Evolutionary conservation across 2,797 vertebrate species (phyloP), one percentile per base, ranked within the genome.

Genomic region (Typhlichthys subterraneus): DNA sequence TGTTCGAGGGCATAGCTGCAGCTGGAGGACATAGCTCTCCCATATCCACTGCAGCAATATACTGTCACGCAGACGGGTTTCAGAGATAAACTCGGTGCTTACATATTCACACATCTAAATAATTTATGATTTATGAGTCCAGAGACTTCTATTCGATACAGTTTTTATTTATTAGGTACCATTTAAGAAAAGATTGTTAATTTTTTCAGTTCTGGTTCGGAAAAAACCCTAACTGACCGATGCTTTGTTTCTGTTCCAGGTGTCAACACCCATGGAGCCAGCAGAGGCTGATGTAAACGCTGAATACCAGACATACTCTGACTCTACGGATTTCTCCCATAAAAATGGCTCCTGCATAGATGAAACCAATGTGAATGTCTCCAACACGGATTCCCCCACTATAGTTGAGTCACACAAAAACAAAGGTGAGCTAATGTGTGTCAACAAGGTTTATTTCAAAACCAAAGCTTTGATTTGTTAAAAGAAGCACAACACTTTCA

Each of bases 191-290:
- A 79, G 80, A 69, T 65, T 61, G 61, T 15, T 12, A n/a, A 48
- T 48, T 58, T 51, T 63, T 68, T 7, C 10, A 31, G 59, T 14
- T 42, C 45, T 29, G 19, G 65, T 55, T 53, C 59, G 11, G 42
- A 56, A 57, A 82, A 80, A 63, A 64, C 14, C 29, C 19, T 59
- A 72, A 63, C 13, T 65, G 33, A 76, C 60, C 60, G 15, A 61
- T 10, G 51, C 15, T 59, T 58, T 76, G 59, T 76, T 55, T 59
- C 53, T 67, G 76, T 71, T 80, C 53, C 90, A 99, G 98, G 97
- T 99, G 85, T 94, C 94, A 58, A 91, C 93, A 61, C 90, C 96
- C 2, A 90, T 94, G 84, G 94, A 95, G 85, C 93, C 96, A 93
- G 94, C 88, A 29, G 94, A 93, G 86, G 94, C 91, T 75, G 71